Percentiles rank a stretch among this genome's conserved stretches.
Evolutionary conservation across 1,140 invertebrate species (phyloP).

Genomic region (Lucilia cuprina): DNA sequence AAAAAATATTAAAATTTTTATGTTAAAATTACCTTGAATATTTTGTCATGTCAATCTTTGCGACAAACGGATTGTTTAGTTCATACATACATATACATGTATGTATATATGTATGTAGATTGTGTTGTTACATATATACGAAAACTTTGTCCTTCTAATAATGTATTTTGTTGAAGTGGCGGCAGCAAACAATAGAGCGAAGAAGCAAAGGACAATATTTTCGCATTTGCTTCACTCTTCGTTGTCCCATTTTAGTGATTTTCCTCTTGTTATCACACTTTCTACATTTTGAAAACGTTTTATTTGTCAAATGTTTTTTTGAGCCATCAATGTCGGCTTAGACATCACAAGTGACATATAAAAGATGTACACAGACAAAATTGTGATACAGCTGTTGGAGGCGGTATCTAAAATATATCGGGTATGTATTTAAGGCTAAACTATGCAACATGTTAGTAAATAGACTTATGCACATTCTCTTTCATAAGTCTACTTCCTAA

Average conservation of each 20-base stretch:
- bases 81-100: too few relatives aligned
- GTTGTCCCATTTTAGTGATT: conserved; percentile 10
- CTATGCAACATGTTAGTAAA: conserved; percentile 33
- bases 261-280: background rate
- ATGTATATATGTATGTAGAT: background rate
- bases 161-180: background rate
- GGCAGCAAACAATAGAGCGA: background rate
- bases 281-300: background rate
- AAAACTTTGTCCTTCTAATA: background rate
- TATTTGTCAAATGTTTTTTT: conserved; percentile 16
- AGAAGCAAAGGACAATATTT: conserved; percentile 24
- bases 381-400: background rate
- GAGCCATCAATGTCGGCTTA: conserved; percentile 30
- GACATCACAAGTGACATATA: conserved; percentile 30
- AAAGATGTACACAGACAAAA: background rate
- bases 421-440: background rate
- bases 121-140: background rate
- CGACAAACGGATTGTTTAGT: too few relatives aligned
- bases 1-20: conserved; percentile 24
- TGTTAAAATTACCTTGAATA: conserved; percentile 32
- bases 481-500: background rate
- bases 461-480: background rate
- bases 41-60: conserved; percentile 10
- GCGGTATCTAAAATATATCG: background rate
- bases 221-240: conserved; percentile 26